These are phyloP conservation scores for Therioaphis trifolii DNA, from an alignment of 2,888 invertebrate species.

Conservation along the genomic window DNA sequence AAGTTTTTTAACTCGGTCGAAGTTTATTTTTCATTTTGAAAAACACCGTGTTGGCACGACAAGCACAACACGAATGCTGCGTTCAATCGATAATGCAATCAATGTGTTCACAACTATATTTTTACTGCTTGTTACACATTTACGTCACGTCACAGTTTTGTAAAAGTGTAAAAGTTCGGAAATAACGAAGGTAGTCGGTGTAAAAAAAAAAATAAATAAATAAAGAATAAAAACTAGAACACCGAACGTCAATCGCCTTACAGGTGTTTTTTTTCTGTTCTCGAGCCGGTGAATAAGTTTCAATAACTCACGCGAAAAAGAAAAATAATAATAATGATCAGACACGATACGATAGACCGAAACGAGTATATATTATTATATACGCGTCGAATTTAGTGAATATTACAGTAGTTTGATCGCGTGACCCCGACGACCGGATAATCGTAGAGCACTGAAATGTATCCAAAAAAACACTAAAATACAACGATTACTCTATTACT, in stretches of 20 bases:
- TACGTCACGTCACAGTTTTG: no score
- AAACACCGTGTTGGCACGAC: no score
- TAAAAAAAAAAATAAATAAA: neutral
- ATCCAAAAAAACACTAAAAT: constrained; percentile 22
- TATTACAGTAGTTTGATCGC: constrained; percentile 16
- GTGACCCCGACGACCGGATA: constrained; percentile 48
- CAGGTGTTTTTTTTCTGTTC: constrained; percentile 28
- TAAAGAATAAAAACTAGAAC: constrained; percentile 4
- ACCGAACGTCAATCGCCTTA: neutral
- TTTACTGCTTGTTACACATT: no score
- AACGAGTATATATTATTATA: neutral
- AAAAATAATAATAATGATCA: neutral
- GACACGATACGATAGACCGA: constrained; percentile 13
- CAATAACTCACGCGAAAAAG: constrained; percentile 6
- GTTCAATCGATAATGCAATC: no score
- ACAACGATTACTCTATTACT: constrained; percentile 32
- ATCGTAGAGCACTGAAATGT: constrained; percentile 43
- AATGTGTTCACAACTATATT: no score
- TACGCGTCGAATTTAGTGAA: neutral
- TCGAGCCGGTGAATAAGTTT: neutral
- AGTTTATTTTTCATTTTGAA: no score
- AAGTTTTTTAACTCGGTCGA: no score
- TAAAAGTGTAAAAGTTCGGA: no score
- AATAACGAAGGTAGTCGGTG: neutral
- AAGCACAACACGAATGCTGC: no score